A percentile compares a stretch with the other conserved stretches of the same genome.
These are phyloP conservation scores for Tapirus indicus DNA, from an alignment of 2,797 vertebrate genomes.

Conservation along the genomic window DNA sequence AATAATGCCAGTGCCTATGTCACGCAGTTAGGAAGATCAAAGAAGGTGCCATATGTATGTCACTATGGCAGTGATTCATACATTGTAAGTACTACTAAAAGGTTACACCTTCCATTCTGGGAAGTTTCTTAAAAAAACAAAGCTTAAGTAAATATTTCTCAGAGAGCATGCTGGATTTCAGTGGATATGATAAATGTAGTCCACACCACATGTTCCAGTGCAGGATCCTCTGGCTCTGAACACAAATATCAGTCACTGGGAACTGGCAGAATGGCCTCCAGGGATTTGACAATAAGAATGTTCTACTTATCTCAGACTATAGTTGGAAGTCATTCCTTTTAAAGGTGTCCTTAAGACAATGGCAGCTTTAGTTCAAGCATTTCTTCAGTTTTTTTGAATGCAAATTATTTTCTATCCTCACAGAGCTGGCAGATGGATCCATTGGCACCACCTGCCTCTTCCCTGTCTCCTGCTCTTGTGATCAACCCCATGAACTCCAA, in stretches of 20 bases:
- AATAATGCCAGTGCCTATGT: background rate
- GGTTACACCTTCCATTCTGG: background rate
- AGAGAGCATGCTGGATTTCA: background rate
- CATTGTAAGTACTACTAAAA: background rate
- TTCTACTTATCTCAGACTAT: background rate
- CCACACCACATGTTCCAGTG: background rate
- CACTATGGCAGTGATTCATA: background rate
- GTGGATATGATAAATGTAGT: background rate
- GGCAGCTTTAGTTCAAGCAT: background rate
- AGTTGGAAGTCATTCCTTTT: background rate
- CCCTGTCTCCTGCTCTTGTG: background rate
- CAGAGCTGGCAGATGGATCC: background rate
- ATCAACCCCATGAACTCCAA: background rate
- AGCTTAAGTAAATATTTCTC: background rate
- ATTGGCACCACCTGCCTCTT: background rate
- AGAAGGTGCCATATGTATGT: background rate
- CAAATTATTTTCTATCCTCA: background rate
- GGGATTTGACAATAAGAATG: too few relatives aligned
- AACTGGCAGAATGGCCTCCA: background rate
- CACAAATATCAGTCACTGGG: background rate
- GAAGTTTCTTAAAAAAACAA: background rate
- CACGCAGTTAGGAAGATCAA: background rate
- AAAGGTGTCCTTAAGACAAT: background rate
- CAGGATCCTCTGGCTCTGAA: background rate
- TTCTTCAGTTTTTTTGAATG: background rate